A percentile compares a stretch with the other conserved stretches of the same genome.
Evolutionary conservation across 2,113 vertebrate genomes (phyloP).

Genomic region (Zapornia atra): DNA sequence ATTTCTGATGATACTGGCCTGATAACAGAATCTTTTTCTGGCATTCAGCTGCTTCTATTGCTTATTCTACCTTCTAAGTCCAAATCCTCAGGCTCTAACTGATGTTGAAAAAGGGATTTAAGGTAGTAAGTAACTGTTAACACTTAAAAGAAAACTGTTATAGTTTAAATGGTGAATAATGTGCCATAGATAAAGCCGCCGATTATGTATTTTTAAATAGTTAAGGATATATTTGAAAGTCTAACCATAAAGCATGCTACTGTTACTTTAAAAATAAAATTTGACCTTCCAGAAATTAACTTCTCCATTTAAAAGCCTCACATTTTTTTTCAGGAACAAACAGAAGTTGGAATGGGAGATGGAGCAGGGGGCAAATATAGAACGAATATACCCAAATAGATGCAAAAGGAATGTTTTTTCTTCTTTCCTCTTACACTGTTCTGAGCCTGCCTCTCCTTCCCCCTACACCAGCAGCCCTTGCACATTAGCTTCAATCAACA

Average conservation of each 20-base stretch:
- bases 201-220: conserved; percentile 21
- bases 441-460: not conserved
- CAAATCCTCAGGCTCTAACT: not conserved
- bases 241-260: not conserved
- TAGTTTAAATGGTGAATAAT: conserved; percentile 5
- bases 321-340: not conserved
- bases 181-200: conserved; percentile 8
- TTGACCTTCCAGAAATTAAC: not conserved
- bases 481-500: not conserved
- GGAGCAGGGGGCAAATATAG: not conserved
- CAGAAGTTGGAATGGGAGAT: not conserved
- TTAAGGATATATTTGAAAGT: not conserved
- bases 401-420: not conserved
- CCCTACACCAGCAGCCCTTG: not conserved
- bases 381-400: not conserved
- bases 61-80: not conserved
- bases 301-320: not conserved
- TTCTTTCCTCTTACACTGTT: not conserved
- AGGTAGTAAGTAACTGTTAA: conserved; percentile 10
- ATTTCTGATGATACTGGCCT: conserved; percentile 8
- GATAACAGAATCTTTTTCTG: conserved; percentile 17
- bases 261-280: not conserved
- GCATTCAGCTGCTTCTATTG: not conserved
- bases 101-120: conserved; percentile 28
- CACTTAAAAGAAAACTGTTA: not conserved